These are phyloP conservation scores for Lingula anatina DNA, from an alignment of 2,888 invertebrate genomes.

Conservation along the genomic window DNA sequence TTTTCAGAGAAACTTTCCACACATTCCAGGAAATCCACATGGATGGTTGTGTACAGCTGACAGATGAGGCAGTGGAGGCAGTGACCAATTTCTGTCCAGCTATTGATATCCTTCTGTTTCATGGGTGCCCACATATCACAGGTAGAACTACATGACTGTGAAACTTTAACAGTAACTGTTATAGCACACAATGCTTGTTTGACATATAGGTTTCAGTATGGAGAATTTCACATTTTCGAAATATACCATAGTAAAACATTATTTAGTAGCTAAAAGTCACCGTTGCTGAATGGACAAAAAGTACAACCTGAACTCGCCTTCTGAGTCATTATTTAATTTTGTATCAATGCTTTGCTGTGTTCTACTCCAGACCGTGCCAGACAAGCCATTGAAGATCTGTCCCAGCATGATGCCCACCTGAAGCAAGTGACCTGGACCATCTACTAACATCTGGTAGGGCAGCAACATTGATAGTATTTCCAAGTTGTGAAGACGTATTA, in stretches of 20 bases:
- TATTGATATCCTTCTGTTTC: slow-evolving; percentile 38
- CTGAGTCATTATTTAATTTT: not conserved
- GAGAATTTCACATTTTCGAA: not conserved
- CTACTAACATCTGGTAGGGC: slow-evolving; percentile 14
- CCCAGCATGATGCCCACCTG: slow-evolving; percentile 22
- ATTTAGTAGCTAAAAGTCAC: no score
- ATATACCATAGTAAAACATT: not conserved
- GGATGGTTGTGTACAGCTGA: slow-evolving; percentile 31
- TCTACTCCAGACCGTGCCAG: slow-evolving; percentile 33
- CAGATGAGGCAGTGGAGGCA: slow-evolving; percentile 45
- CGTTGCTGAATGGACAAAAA: no score
- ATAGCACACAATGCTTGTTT: not conserved
- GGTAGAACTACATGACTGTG: slow-evolving; percentile 18
- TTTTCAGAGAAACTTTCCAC: no score
- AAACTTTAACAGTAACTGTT: not conserved
- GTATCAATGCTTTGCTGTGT: not conserved
- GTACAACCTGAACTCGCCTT: no score
- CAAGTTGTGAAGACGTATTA: not conserved
- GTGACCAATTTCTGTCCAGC: slow-evolving; percentile 37
- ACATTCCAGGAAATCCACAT: slow-evolving; percentile 42
- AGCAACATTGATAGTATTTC: not conserved
- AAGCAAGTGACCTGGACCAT: slow-evolving; percentile 47
- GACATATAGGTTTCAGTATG: no score
- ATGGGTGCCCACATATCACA: slow-evolving; percentile 48
- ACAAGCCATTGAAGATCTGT: slow-evolving; percentile 30